phyloP scores from a whole-genome alignment of 2,113 vertebrate species.

The Potamarius usumacintae region DNA sequence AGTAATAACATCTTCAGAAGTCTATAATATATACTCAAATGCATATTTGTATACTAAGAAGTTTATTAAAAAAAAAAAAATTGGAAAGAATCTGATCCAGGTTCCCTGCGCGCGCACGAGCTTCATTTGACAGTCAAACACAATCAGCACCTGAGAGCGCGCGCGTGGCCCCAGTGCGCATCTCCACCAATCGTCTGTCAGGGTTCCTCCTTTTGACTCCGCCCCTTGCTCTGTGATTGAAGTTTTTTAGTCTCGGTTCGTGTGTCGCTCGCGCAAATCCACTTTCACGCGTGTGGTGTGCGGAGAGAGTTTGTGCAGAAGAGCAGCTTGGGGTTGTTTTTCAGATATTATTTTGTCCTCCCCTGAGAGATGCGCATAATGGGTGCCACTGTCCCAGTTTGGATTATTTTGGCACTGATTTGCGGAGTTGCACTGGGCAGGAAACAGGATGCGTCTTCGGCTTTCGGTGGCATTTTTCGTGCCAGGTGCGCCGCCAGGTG shows the following conservation, averaged over 20 bases:
- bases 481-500: slow-evolving; percentile 86
- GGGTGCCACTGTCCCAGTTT: slow-evolving; percentile 64
- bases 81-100: background rate
- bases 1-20: background rate
- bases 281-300: slow-evolving; percentile 34
- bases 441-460: slow-evolving; percentile 72
- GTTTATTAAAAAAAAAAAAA: no score
- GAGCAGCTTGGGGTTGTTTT: slow-evolving; percentile 19
- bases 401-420: slow-evolving; percentile 72
- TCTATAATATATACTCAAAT: background rate
- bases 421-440: slow-evolving; percentile 63
- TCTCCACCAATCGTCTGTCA: slow-evolving; percentile 54
- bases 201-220: slow-evolving; percentile 51
- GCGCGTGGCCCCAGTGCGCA: slow-evolving; percentile 39
- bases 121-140: background rate
- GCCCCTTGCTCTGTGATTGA: slow-evolving; percentile 62
- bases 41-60: background rate
- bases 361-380: slow-evolving; percentile 61
- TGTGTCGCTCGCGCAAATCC: slow-evolving; percentile 39
- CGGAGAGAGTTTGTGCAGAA: slow-evolving; percentile 13
- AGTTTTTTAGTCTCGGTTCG: slow-evolving; percentile 57
- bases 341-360: slow-evolving; percentile 6
- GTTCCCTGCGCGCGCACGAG: background rate
- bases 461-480: slow-evolving; percentile 68
- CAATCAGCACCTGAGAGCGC: slow-evolving; percentile 49